phyloP scores from a whole-genome alignment of 2,888 invertebrate genomes.

The Scelioninae gen. 2 region DNA sequence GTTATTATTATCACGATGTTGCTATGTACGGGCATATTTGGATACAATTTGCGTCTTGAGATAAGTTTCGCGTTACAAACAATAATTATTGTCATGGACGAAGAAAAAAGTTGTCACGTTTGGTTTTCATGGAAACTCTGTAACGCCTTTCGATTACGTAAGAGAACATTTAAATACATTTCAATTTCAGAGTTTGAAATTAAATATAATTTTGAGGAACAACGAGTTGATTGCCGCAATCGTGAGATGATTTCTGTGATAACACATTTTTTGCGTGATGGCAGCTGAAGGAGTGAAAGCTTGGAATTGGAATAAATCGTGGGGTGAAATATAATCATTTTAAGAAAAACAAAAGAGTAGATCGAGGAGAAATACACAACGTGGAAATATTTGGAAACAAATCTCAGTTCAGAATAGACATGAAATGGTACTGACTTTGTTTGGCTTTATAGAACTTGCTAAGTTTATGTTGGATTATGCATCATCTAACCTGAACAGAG shows the following conservation, averaged over 20 bases:
- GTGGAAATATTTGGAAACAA: no score
- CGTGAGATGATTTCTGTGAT: neutral
- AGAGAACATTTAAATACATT: neutral
- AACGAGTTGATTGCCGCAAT: neutral
- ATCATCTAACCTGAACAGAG: no score
- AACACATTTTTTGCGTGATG: neutral
- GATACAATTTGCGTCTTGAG: neutral
- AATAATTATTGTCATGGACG: neutral
- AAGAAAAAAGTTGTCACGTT: neutral
- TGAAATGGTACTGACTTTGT: no score
- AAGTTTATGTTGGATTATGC: no score
- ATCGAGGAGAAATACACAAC: no score
- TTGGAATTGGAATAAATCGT: neutral
- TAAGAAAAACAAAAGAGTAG: no score
- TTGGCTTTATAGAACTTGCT: no score
- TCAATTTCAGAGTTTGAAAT: neutral
- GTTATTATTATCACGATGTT: neutral
- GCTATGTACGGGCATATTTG: neutral
- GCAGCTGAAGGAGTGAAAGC: no score
- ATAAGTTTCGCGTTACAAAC: neutral
- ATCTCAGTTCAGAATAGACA: no score
- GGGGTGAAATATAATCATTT: neutral
- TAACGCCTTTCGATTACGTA: neutral
- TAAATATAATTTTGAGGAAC: neutral
- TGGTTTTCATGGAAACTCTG: conserved; percentile 2